Base-by-base conservation (phyloP, 2,797 vertebrate genomes). In the Helostoma temminkii region DNA sequence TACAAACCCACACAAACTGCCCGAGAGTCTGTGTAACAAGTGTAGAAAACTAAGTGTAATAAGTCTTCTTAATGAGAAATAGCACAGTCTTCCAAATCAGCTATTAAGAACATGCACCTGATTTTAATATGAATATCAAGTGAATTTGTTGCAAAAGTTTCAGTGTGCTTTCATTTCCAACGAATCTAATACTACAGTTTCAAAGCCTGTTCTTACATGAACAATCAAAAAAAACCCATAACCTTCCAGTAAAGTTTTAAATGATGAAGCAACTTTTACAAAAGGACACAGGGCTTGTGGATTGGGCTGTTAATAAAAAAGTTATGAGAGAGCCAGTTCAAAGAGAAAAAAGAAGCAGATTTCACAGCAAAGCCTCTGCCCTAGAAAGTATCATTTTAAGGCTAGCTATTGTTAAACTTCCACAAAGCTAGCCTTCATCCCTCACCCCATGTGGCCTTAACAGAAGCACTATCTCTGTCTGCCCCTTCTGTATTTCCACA, bases 341-440 rank as follows among this genome's bases (percentile, higher is more conserved):
- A 37, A 71, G 52, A 70, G 50, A 56, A 39, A 72, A 71, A 61
- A 69, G 26, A 84, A 85, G 68, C 48, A 70, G 67, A 82, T 87
- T 81, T 88, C 70, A 66, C 53, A 86, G 74, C 63, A 88, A 80
- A 82, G 71, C 74, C 58, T 71, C 60, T n/a, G n/a, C n/a, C n/a
- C n/a, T n/a, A n/a, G n/a, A n/a, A n/a, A n/a, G n/a, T n/a, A n/a
- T n/a, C n/a, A n/a, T n/a, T n/a, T n/a, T n/a, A n/a, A n/a, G n/a
- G 50, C 53, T 78, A 37, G 64, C 71, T 76, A 68, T 73, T 84
- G 76, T 86, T 83, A 77, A 80, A 74, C 66, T 81, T 84, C 60
- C 72, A 83, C 71, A 88, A 88, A 91, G 88, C 76, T 42, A 15
- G 67, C 61, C 74, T 86, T 84, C 82, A 84, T 85, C 75, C 71